Evolutionary conservation across 2,888 invertebrate species (phyloP).

Genomic region (Volucella zonaria): DNA sequence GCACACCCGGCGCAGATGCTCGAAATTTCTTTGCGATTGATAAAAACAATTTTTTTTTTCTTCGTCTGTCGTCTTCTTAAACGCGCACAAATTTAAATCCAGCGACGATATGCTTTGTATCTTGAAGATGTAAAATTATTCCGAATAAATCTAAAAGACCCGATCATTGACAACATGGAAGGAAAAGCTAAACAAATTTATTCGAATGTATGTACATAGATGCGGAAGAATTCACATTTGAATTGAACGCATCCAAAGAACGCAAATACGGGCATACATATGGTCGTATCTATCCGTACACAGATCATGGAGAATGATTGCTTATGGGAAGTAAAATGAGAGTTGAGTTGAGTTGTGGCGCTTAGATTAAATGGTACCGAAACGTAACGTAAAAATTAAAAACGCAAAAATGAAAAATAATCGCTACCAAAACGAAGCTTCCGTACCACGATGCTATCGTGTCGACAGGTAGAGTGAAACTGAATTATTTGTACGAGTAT

Average conservation of each 20-base stretch:
- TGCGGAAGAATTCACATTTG: constrained; percentile 43
- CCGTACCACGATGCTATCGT: constrained; percentile 53
- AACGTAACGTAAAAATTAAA: constrained; percentile 62
- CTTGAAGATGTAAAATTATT: constrained; percentile 47
- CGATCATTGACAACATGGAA: constrained; percentile 28
- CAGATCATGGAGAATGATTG: no score
- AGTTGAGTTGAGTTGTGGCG: background rate
- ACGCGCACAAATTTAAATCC: constrained; percentile 56
- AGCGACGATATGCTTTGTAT: constrained; percentile 32
- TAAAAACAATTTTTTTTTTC: constrained; percentile 32
- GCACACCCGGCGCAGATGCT: constrained; percentile 74
- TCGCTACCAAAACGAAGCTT: constrained; percentile 43
- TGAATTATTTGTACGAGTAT: constrained; percentile 62
- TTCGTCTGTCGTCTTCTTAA: constrained; percentile 26
- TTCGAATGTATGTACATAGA: background rate
- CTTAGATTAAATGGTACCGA: constrained; percentile 6
- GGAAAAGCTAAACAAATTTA: constrained; percentile 14
- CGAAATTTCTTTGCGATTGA: constrained; percentile 56
- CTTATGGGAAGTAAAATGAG: background rate
- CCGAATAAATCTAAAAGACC: constrained; percentile 8
- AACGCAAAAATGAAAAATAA: constrained; percentile 60
- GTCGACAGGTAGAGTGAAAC: constrained; percentile 72
- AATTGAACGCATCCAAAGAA: constrained; percentile 12
- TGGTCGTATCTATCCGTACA: background rate
- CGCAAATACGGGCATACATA: background rate